These are phyloP conservation scores for Thymelicus lineola DNA, from an alignment of 2,888 invertebrate genomes.

Conservation along the genomic window DNA sequence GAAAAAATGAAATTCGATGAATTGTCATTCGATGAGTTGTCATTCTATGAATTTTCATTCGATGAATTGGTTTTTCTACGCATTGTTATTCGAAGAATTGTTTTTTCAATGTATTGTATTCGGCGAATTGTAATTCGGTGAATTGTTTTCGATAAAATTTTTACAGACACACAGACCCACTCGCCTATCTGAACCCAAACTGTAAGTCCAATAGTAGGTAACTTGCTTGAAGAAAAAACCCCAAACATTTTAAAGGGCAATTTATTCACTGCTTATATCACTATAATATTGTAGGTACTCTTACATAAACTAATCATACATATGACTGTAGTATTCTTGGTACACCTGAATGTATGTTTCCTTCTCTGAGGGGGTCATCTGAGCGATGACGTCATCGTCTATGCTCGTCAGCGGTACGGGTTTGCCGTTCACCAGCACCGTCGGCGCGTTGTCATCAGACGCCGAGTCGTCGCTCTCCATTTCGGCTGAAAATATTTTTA, in stretches of 20 bases:
- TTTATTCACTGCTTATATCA: conserved; percentile 23
- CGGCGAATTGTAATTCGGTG: too few species aligned
- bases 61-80: too few species aligned
- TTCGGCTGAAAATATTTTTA: conserved; percentile 79
- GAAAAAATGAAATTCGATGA: too few species aligned
- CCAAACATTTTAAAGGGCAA: background rate
- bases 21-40: too few species aligned
- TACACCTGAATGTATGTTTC: conserved; percentile 97
- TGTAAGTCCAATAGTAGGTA: too few species aligned
- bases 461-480: conserved; percentile 91
- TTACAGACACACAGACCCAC: too few species aligned
- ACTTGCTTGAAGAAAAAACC: background rate
- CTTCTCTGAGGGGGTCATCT: conserved; percentile 96
- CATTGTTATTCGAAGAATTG: too few species aligned
- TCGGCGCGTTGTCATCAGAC: conserved; percentile 91
- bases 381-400: conserved; percentile 93
- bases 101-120: too few species aligned
- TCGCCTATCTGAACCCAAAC: too few species aligned
- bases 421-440: conserved; percentile 92
- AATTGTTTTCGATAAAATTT: too few species aligned
- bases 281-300: conserved; percentile 6
- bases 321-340: conserved; percentile 96
- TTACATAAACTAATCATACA: conserved; percentile 85
- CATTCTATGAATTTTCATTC: too few species aligned
- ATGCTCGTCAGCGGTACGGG: conserved; percentile 93